Evolutionary conservation across 1,140 invertebrate species (phyloP).

Genomic region (Drosophila santomea): DNA sequence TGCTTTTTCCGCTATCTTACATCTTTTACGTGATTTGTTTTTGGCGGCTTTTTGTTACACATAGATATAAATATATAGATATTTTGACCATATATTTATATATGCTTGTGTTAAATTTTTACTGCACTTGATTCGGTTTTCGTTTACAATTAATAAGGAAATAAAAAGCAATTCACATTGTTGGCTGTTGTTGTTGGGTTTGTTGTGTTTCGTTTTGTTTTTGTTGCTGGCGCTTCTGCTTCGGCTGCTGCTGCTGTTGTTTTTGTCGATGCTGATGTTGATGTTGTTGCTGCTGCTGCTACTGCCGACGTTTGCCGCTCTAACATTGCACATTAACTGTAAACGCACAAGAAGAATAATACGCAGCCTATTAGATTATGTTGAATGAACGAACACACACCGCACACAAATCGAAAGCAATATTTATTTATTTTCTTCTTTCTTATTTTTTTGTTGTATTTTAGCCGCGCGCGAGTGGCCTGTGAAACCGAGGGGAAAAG

Average conservation of each 20-base stretch:
- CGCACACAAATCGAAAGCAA: conserved; percentile 6
- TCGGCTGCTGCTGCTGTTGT: conserved; percentile 16
- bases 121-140: conserved; percentile 33
- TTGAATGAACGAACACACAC: conserved; percentile 6
- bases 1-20: conserved; percentile 28
- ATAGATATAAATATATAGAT: background rate
- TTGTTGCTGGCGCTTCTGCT: conserved; percentile 15
- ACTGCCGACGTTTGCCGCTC: conserved; percentile 58
- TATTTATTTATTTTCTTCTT: conserved; percentile 50
- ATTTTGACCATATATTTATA: conserved; percentile 20
- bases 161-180: conserved; percentile 39
- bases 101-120: conserved; percentile 7
- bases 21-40: conserved; percentile 18
- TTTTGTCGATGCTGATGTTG: conserved; percentile 14
- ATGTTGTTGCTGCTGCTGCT: conserved; percentile 20
- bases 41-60: conserved; percentile 31
- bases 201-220: conserved; percentile 36
- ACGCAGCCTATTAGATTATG: conserved; percentile 19
- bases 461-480: conserved; percentile 37
- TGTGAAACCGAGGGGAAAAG: conserved; percentile 16
- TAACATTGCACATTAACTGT: conserved; percentile 71
- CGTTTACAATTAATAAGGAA: conserved; percentile 13
- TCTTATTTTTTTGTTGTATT: conserved; percentile 8
- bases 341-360: conserved; percentile 20
- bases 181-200: conserved; percentile 37